Conservation (phyloP, 2,888 invertebrate genomes). For the Meiosimyza decipiens region DNA sequence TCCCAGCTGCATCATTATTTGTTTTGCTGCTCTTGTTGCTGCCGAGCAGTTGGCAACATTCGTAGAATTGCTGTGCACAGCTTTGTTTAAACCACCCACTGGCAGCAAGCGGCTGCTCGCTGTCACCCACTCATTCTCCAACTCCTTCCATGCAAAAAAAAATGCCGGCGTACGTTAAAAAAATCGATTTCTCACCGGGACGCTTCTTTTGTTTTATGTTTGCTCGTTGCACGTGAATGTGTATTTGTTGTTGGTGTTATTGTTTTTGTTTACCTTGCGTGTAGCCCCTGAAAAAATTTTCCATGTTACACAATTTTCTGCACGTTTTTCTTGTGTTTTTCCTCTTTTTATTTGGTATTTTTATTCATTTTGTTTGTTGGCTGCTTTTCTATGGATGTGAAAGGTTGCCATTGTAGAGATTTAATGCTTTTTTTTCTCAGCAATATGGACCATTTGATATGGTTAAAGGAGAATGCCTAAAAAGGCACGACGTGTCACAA, state of each 20-base stretch:
- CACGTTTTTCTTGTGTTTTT: conserved; percentile 14
- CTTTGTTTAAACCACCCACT: not conserved
- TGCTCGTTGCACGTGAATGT: conserved; percentile 10
- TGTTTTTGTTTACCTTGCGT: not conserved
- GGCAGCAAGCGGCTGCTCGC: conserved; percentile 14
- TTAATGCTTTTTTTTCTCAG: not conserved
- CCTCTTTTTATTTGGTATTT: not conserved
- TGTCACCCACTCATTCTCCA: not conserved
- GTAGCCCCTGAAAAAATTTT: conserved; percentile 13
- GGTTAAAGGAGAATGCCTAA: no score
- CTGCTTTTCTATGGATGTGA: not conserved
- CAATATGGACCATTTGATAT: no score
- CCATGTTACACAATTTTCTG: conserved; percentile 3
- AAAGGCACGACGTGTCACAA: no score
- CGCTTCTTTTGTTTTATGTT: conserved; percentile 9
- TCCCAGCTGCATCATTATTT: no score
- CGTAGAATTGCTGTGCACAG: not conserved
- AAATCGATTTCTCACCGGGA: conserved; percentile 23
- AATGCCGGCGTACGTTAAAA: no score
- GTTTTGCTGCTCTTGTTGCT: conserved; percentile 23
- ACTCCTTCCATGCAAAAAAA: no score
- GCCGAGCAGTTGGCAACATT: not conserved
- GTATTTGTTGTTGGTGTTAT: conserved; percentile 4
- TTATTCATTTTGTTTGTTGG: conserved; percentile 4
- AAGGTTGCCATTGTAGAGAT: not conserved